Conservation (phyloP, 1,140 invertebrate genomes). For the Eurosta solidaginis region DNA sequence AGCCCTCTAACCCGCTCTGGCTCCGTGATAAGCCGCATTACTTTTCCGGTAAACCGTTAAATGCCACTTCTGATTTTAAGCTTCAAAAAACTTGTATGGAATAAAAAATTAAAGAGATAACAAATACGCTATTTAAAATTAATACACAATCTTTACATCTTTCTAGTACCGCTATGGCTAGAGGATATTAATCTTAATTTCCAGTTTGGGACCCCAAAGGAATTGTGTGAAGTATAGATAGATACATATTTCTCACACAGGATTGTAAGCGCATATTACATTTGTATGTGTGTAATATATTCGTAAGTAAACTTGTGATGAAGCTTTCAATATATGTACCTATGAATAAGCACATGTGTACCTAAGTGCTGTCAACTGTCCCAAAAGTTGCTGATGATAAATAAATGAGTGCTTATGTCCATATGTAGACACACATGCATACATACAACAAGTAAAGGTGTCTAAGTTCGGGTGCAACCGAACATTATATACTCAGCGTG, state of each 20-base stretch:
- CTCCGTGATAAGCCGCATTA: too few relatives aligned
- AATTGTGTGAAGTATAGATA: background rate
- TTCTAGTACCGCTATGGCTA: background rate
- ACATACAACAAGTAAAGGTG: too few relatives aligned
- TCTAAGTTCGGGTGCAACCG: too few relatives aligned
- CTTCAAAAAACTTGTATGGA: too few relatives aligned
- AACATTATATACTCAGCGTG: too few relatives aligned
- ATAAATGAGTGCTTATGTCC: too few relatives aligned
- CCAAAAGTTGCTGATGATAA: background rate
- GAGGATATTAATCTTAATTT: slow-evolving; percentile 21
- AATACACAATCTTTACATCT: background rate
- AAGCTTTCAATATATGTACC: background rate
- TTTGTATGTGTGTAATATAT: background rate
- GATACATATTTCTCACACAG: too few relatives aligned
- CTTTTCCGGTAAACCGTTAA: too few relatives aligned
- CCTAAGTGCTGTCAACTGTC: background rate
- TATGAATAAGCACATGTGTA: background rate
- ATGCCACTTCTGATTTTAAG: too few relatives aligned
- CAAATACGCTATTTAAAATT: too few relatives aligned
- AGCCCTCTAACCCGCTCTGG: too few relatives aligned
- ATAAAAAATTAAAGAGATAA: too few relatives aligned
- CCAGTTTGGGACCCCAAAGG: background rate
- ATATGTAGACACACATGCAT: background rate
- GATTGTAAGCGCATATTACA: background rate
- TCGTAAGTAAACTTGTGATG: background rate